Evolutionary conservation across 2,113 vertebrate genomes (phyloP), one percentile per base, ranked within the genome.

Genomic region (Cyprinodon variegatus): DNA sequence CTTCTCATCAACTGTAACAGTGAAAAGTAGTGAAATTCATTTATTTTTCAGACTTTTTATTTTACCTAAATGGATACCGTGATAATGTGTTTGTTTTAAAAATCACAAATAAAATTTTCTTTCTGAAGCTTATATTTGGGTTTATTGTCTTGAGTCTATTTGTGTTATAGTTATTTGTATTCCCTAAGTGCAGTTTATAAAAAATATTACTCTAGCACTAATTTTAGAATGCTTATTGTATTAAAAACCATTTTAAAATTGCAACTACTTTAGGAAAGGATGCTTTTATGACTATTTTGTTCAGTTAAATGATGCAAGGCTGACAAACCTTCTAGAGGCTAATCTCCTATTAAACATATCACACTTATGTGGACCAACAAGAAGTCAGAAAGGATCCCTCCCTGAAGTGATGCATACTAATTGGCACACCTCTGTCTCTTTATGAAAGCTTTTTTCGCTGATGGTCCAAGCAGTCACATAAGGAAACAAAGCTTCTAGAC

Each of bases 101-200:
- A 95, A 93, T 94, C 93, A 95, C 93, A 72, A 92, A 95, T 94
- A 95, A 95, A 95, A 85, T 90, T 94, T 94, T 92, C 91, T 95
- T 95, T 94, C 92, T 90, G 94, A 94, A 94, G 90, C 92, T 92
- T 84, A 77, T 79, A 74, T 72, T 40, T 77, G 53, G 66, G 60
- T 36, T 70, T 39, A 70, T 80, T 85, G 59, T 67, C 57, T 66
- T 83, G 53, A 53, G 45, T 37, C 36, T 1, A 14, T 53, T 22
- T 61, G 43, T 39, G 63, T 14, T 40, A 0, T 69, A 14, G 22
- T 45, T 6, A 36, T 64, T 17, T 50, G 61, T 61, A 38, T 45
- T 57, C 9, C n/a, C 17, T 14, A n/a, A 57, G 20, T 57, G 50
- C 7, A 57, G 50, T 57, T 57, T 57, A 57, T 57, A n/a, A 8